phyloP scores from a whole-genome alignment of 2,797 vertebrate species.

The Micrastur ruficollis region DNA sequence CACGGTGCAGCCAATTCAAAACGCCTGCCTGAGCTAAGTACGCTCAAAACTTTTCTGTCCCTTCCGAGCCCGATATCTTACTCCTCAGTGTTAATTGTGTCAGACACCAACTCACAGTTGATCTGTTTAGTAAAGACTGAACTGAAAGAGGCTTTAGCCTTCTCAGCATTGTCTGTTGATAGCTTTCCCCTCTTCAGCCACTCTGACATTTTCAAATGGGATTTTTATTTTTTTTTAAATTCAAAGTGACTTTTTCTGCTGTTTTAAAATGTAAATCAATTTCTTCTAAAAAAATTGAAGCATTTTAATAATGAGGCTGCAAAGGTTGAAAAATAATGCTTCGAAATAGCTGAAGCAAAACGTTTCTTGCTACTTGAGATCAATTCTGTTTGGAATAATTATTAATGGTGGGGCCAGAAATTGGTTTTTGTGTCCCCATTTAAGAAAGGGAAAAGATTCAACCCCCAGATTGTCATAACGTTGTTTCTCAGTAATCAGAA shows the following conservation, averaged over 20 bases:
- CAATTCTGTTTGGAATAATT: background rate
- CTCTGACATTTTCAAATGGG: constrained; percentile 34
- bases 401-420: background rate
- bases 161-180: background rate
- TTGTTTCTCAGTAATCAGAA: background rate
- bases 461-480: background rate
- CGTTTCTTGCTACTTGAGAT: background rate
- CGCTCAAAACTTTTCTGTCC: background rate
- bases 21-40: background rate
- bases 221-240: background rate
- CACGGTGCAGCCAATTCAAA: accelerated
- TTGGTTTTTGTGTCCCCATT: background rate
- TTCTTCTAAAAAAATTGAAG: background rate
- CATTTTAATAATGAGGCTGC: background rate
- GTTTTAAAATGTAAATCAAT: constrained; percentile 48
- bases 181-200: background rate
- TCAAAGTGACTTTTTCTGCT: constrained; percentile 20
- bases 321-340: background rate
- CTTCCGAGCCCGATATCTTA: background rate
- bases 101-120: constrained; percentile 27
- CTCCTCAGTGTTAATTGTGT: constrained; percentile 14
- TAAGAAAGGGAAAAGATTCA: background rate
- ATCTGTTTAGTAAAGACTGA: constrained; percentile 34
- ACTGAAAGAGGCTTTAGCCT: constrained; percentile 10
- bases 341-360: background rate